Percentiles rank a stretch among this genome's conserved stretches.
These are phyloP conservation scores for Rhagonycha fulva DNA, from an alignment of 2,888 invertebrate species.

Conservation along the genomic window DNA sequence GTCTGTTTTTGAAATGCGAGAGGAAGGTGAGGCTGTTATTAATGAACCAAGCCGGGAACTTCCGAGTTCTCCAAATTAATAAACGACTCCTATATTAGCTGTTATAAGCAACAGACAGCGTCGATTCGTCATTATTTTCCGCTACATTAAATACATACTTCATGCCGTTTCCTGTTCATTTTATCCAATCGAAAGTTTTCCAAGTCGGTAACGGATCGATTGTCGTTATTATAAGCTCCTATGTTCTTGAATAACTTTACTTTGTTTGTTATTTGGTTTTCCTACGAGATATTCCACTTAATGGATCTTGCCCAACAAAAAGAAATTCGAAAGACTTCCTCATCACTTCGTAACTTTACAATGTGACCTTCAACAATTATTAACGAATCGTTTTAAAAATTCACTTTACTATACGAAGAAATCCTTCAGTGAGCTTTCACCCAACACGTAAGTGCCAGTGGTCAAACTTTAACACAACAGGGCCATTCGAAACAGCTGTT, in stretches of 20 bases:
- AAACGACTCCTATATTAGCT: constrained; percentile 57
- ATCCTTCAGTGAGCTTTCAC: neutral
- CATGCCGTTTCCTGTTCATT: constrained; percentile 54
- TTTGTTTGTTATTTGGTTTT: constrained; percentile 32
- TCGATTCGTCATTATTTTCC: constrained; percentile 61
- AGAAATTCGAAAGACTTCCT: neutral
- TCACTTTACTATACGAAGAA: neutral
- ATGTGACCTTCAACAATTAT: too few species aligned
- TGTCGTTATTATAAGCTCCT: constrained; percentile 35
- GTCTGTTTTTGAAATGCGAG: constrained; percentile 53
- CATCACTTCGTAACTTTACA: neutral
- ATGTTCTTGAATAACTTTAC: constrained; percentile 38
- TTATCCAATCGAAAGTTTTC: constrained; percentile 51
- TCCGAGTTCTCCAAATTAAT: constrained; percentile 55
- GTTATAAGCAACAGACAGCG: constrained; percentile 57
- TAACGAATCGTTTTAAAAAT: neutral
- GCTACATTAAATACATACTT: constrained; percentile 59
- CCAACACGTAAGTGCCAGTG: constrained; percentile 20
- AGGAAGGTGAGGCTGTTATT: constrained; percentile 55
- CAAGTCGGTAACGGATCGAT: constrained; percentile 35
- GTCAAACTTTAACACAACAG: constrained; percentile 23
- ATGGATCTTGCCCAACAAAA: neutral
- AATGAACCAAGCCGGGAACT: constrained; percentile 52
- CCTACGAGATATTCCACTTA: neutral
- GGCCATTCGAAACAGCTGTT: constrained; percentile 44